Conservation (phyloP, 2,888 invertebrate species). For the Plutella xylostella region DNA sequence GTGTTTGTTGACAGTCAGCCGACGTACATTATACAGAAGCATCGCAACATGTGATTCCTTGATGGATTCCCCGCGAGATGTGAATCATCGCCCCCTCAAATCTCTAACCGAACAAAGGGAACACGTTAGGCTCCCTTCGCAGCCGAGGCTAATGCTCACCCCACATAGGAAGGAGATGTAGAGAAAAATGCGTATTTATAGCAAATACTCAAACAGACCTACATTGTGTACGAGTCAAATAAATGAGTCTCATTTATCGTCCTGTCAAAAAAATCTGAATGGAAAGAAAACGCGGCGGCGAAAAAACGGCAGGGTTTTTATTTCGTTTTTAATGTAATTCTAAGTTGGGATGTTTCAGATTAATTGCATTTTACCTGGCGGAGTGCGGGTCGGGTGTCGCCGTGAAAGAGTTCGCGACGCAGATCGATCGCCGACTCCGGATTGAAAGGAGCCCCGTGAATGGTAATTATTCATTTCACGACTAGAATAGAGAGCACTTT, state of each 20-base stretch:
- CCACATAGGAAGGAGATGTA: constrained; percentile 63
- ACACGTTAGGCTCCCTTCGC: constrained; percentile 62
- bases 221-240: constrained; percentile 72
- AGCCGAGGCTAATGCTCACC: constrained; percentile 62
- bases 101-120: constrained; percentile 65
- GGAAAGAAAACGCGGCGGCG: constrained; percentile 63
- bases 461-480: constrained; percentile 69
- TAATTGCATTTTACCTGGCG: constrained; percentile 66
- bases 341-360: constrained; percentile 69
- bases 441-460: constrained; percentile 68
- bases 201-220: constrained; percentile 72
- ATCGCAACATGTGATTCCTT: constrained; percentile 46
- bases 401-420: constrained; percentile 68
- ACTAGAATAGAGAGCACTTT: constrained; percentile 68
- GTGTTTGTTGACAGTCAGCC: constrained; percentile 45
- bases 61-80: constrained; percentile 63
- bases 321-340: constrained; percentile 68
- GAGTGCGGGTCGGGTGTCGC: constrained; percentile 54
- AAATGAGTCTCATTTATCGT: constrained; percentile 70
- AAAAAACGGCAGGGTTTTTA: constrained; percentile 63
- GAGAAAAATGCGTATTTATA: constrained; percentile 71
- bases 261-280: constrained; percentile 71
- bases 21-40: constrained; percentile 58
- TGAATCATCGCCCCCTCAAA: constrained; percentile 65
- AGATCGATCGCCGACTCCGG: constrained; percentile 63